phyloP scores from a whole-genome alignment of 2,888 invertebrate species.

The Octonoba sinensis region DNA sequence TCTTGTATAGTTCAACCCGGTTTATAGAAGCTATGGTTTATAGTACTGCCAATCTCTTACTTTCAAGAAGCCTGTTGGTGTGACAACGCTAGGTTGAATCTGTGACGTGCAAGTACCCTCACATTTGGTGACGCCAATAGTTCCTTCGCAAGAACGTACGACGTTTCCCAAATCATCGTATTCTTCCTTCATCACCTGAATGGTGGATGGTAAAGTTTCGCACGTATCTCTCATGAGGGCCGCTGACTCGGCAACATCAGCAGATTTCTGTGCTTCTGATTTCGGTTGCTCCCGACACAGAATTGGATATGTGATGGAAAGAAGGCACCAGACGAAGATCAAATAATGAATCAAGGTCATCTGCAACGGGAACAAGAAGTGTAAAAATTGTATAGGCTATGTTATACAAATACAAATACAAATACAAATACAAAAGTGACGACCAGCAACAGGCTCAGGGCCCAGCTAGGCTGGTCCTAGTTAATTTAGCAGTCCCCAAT shows the following conservation, averaged over 20 bases:
- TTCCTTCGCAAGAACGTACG: conserved; percentile 88
- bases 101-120: conserved; percentile 93
- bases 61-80: conserved; percentile 90
- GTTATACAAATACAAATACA: no score
- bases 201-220: conserved; percentile 64
- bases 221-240: conserved; percentile 46
- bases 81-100: conserved; percentile 90
- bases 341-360: neutral
- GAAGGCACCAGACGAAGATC: neutral
- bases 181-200: conserved; percentile 77
- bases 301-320: neutral
- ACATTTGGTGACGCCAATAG: conserved; percentile 91
- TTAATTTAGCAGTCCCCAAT: no score
- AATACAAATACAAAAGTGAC: no score
- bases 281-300: neutral
- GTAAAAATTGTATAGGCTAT: no score
- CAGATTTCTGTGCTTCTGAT: neutral
- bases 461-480: no score
- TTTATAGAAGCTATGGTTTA: no score
- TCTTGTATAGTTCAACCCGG: no score
- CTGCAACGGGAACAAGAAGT: no score
- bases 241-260: conserved; percentile 34
- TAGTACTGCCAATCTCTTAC: conserved; percentile 71
- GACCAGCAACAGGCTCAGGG: no score
- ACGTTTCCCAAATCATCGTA: conserved; percentile 88